Conservation (phyloP, 2,797 vertebrate species). For the Enoplosus armatus region DNA sequence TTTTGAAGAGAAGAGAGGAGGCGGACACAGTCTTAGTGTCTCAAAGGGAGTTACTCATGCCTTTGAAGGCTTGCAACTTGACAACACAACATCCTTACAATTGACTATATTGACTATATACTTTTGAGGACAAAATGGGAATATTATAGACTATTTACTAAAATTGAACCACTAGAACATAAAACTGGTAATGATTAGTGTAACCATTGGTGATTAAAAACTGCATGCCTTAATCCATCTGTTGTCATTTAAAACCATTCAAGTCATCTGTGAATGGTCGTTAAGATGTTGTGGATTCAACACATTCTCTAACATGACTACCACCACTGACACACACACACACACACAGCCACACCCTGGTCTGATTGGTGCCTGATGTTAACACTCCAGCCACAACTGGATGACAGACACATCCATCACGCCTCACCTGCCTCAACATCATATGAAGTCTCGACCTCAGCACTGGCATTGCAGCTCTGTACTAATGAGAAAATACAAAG, state of each 20-base stretch:
- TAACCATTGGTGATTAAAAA: constrained; percentile 26
- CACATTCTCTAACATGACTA: constrained; percentile 34
- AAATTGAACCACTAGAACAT: constrained; percentile 3
- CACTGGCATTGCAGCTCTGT: constrained; percentile 55
- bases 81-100: not conserved
- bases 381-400: constrained; percentile 39
- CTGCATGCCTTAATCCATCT: constrained; percentile 39
- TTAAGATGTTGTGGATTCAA: constrained; percentile 46
- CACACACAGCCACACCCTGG: constrained; percentile 49
- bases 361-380: constrained; percentile 68
- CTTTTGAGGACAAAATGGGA: not conserved
- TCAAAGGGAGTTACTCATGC: constrained; percentile 10
- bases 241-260: constrained; percentile 47
- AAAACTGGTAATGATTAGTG: constrained; percentile 33
- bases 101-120: not conserved
- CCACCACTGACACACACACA: constrained; percentile 14
- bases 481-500: constrained; percentile 77
- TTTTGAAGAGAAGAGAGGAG: constrained; percentile 21
- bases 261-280: constrained; percentile 36
- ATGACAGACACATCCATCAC: constrained; percentile 63
- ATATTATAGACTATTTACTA: not conserved
- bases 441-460: constrained; percentile 37
- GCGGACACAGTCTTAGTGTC: not conserved
- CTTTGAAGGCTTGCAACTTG: not conserved
- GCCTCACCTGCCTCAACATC: constrained; percentile 48